These are phyloP conservation scores for Iguana delicatissima DNA, from an alignment of 2,797 vertebrate genomes.

Conservation along the genomic window DNA sequence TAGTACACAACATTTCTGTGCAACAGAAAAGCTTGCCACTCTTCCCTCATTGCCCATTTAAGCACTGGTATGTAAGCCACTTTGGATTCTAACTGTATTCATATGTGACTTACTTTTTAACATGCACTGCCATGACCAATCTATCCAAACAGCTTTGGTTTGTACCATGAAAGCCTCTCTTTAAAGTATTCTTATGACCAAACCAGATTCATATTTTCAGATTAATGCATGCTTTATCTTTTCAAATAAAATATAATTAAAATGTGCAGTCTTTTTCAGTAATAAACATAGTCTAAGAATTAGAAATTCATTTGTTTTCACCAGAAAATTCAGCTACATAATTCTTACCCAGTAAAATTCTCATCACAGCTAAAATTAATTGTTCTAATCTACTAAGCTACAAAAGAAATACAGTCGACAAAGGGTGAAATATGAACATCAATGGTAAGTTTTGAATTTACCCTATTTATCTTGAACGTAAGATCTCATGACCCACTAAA, in stretches of 20 bases:
- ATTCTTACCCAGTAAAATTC: constrained; percentile 79
- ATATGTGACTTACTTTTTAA: not conserved
- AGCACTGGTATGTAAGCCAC: not conserved
- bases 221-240: constrained; percentile 73
- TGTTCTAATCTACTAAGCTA: constrained; percentile 82
- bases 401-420: constrained; percentile 80
- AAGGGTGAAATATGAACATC: constrained; percentile 87
- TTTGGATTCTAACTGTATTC: not conserved
- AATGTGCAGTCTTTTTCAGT: constrained; percentile 73
- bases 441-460: constrained; percentile 85
- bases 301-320: constrained; percentile 81
- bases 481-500: constrained; percentile 93
- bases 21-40: not conserved
- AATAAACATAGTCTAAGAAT: constrained; percentile 76
- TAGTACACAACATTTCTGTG: not conserved
- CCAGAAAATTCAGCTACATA: constrained; percentile 72
- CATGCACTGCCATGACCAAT: not conserved
- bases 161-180: constrained; percentile 39
- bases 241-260: constrained; percentile 76
- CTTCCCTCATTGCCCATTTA: not conserved
- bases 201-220: constrained; percentile 66
- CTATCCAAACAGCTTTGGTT: not conserved
- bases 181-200: constrained; percentile 44
- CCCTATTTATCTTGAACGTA: constrained; percentile 89
- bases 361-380: constrained; percentile 83